phyloP scores from a whole-genome alignment of 2,797 vertebrate species.

The Potorous gilbertii region DNA sequence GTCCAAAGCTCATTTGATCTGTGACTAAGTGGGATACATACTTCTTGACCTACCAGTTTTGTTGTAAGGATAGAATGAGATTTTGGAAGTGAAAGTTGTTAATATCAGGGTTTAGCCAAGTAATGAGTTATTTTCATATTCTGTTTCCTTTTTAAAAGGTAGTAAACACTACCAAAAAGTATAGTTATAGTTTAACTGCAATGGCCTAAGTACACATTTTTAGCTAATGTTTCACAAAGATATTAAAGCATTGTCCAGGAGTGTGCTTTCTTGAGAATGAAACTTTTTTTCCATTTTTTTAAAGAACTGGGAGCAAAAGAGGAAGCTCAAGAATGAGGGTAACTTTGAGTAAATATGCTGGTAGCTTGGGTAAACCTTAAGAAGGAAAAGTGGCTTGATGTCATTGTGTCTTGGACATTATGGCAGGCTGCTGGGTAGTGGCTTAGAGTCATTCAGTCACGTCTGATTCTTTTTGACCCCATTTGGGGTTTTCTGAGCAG shows the following conservation, averaged over 20 bases:
- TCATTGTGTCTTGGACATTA: neutral
- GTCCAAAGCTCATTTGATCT: neutral
- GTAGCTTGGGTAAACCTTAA: neutral
- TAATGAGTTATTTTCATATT: neutral
- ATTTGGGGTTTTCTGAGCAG: neutral
- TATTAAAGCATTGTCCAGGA: neutral
- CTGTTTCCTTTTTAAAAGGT: constrained; percentile 2
- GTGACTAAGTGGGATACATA: neutral
- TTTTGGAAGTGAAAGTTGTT: neutral
- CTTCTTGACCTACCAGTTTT: neutral
- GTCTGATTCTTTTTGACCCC: neutral
- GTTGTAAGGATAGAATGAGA: neutral
- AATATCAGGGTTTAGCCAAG: neutral
- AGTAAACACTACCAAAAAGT: neutral
- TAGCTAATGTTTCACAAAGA: constrained; percentile 16
- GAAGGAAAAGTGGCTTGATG: neutral
- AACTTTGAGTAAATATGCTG: neutral
- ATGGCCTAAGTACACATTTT: neutral
- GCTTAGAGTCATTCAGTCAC: neutral
- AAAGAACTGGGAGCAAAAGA: neutral
- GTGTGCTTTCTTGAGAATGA: neutral
- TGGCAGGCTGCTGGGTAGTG: too few species aligned
- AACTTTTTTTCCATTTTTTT: neutral
- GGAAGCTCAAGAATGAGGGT: neutral
- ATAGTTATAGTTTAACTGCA: neutral